Percentiles rank a stretch among this genome's conserved stretches.
phyloP scores from a whole-genome alignment of 1,140 invertebrate species.

The Drosophila orosa region DNA sequence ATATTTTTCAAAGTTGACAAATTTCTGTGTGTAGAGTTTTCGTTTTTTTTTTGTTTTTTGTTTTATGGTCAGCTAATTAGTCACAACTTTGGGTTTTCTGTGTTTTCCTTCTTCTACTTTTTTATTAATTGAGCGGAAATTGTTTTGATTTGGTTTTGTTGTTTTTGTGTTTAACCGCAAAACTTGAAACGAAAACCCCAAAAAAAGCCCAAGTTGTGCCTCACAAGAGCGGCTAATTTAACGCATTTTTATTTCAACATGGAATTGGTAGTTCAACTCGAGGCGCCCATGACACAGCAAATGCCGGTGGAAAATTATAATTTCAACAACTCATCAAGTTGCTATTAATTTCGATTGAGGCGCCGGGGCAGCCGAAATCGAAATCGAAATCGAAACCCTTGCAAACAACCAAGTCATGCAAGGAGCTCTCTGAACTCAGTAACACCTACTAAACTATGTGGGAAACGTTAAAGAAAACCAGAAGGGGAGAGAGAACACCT shows the following conservation, averaged over 20 bases:
- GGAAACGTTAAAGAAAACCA: conserved; percentile 28
- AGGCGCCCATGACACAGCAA: conserved; percentile 67
- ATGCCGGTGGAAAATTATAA: conserved; percentile 56
- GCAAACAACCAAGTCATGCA: conserved; percentile 56
- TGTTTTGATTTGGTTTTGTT: conserved; percentile 47
- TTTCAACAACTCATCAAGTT: conserved; percentile 83
- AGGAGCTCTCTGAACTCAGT: conserved; percentile 55
- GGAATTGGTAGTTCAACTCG: conserved; percentile 40
- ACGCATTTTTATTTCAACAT: conserved; percentile 75
- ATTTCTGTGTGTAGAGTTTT: conserved; percentile 43
- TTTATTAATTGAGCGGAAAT: conserved; percentile 77
- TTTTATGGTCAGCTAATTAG: conserved; percentile 70
- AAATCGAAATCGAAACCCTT: conserved; percentile 55
- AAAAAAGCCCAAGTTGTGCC: conserved; percentile 19
- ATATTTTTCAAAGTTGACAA: conserved; percentile 11
- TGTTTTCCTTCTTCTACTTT: conserved; percentile 4
- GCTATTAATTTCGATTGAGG: conserved; percentile 77
- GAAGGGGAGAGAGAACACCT: not conserved
- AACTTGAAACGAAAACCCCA: conserved; percentile 34
- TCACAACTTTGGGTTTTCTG: conserved; percentile 26
- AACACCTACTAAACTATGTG: conserved; percentile 80
- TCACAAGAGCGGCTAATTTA: conserved; percentile 75
- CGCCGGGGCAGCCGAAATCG: conserved; percentile 56
- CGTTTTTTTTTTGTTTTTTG: conserved; percentile 51
- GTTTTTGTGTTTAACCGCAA: conserved; percentile 25